Percentiles rank a stretch among this genome's conserved stretches.
Conservation (phyloP, 2,888 invertebrate species). For the Crepidodera aurea region DNA sequence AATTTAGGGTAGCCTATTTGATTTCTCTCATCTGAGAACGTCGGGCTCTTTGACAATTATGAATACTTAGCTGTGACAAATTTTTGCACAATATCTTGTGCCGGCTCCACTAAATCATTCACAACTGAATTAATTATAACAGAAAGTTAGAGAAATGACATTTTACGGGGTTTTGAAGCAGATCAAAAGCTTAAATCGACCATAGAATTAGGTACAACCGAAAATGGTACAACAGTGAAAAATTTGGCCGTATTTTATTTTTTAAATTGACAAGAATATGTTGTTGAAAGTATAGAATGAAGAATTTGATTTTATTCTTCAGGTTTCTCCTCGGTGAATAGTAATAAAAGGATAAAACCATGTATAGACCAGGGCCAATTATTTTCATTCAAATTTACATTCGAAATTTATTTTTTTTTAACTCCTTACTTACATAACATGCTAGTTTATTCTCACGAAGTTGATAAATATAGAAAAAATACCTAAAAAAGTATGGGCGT, state of each 20-base stretch:
- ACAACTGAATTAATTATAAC: constrained; percentile 27
- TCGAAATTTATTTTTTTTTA: too few species aligned
- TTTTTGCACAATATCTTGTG: constrained; percentile 24
- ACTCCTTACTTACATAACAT: too few species aligned
- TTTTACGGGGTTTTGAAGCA: neutral
- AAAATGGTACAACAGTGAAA: neutral
- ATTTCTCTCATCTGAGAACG: constrained; percentile 1
- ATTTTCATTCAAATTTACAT: too few species aligned
- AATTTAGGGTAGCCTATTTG: constrained; percentile 17
- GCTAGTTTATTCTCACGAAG: too few species aligned
- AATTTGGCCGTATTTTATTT: too few species aligned
- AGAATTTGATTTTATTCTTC: too few species aligned
- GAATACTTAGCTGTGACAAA: constrained; percentile 17
- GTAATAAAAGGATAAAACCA: too few species aligned
- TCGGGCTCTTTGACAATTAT: constrained; percentile 23
- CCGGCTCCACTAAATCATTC: constrained; percentile 20
- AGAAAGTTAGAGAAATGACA: constrained; percentile 5
- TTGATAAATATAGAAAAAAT: too few species aligned
- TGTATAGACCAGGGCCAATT: too few species aligned
- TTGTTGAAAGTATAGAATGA: too few species aligned
- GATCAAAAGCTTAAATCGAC: constrained; percentile 7
- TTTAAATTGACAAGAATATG: too few species aligned
- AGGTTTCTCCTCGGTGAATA: too few species aligned
- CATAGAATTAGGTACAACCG: neutral
- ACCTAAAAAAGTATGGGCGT: neutral